A percentile compares a stretch with the other conserved stretches of the same genome.
phyloP scores from a whole-genome alignment of 2,888 invertebrate genomes.

The Dynastes grantii region DNA sequence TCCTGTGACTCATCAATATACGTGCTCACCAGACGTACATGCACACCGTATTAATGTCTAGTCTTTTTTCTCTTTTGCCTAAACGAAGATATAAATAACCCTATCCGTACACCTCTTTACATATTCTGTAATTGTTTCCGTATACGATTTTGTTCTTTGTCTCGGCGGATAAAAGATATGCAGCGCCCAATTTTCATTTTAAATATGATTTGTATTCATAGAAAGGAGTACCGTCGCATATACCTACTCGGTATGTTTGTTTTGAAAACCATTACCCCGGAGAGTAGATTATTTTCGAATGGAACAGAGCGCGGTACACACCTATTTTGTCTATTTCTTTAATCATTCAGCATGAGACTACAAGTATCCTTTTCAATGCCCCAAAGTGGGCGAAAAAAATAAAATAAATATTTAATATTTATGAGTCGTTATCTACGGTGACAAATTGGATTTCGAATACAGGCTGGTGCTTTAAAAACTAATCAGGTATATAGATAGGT shows the following conservation, averaged over 20 bases:
- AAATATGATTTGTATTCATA: conserved; percentile 45
- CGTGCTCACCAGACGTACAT: neutral
- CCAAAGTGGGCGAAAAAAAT: conserved; percentile 10
- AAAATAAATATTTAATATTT: conserved; percentile 17
- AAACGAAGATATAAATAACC: conserved; percentile 20
- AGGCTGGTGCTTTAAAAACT: too few relatives aligned
- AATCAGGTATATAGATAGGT: too few relatives aligned
- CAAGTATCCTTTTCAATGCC: conserved; percentile 4
- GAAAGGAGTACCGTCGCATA: conserved; percentile 20
- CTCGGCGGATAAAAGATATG: conserved; percentile 17
- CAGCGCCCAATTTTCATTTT: conserved; percentile 25
- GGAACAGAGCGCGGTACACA: conserved; percentile 11
- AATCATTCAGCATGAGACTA: conserved; percentile 11
- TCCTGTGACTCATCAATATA: conserved; percentile 17
- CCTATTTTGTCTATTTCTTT: conserved; percentile 28
- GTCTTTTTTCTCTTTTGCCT: neutral
- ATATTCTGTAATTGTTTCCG: conserved; percentile 43
- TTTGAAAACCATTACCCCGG: conserved; percentile 11
- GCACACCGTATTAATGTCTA: neutral
- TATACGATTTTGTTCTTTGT: conserved; percentile 7
- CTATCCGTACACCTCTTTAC: conserved; percentile 32
- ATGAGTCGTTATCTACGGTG: conserved; percentile 11
- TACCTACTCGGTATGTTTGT: conserved; percentile 8
- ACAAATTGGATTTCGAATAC: too few relatives aligned
- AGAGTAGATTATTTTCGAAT: conserved; percentile 28